A percentile compares a stretch with the other conserved stretches of the same genome.
Conservation (phyloP, 2,113 vertebrate species). For the Myrmophylax atrothorax region DNA sequence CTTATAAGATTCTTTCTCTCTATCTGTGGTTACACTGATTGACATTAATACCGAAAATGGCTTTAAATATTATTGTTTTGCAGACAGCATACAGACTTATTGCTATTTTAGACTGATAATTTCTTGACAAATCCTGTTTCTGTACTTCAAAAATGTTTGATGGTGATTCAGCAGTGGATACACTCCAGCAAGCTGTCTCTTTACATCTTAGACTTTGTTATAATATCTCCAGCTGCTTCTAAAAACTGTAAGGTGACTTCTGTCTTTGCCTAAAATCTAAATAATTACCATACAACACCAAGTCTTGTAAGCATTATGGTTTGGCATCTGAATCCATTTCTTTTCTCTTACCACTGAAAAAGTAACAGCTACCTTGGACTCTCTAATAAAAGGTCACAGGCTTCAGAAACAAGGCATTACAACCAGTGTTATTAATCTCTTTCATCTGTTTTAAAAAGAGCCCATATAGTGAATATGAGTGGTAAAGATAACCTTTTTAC, state of each 20-base stretch:
- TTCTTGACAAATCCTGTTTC: conserved; percentile 17
- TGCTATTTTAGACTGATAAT: neutral
- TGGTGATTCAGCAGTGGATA: neutral
- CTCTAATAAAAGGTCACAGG: neutral
- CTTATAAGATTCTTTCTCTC: neutral
- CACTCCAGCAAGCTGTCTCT: neutral
- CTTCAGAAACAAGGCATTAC: neutral
- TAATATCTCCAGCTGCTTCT: neutral
- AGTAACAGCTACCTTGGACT: neutral
- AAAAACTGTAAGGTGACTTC: neutral
- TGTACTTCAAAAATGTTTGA: neutral
- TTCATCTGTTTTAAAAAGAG: neutral
- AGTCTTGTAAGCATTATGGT: neutral
- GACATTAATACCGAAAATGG: conserved; percentile 10
- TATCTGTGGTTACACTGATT: neutral
- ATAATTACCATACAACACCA: neutral
- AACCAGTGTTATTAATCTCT: neutral
- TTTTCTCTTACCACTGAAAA: neutral
- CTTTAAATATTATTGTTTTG: neutral
- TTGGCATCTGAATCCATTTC: neutral
- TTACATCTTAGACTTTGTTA: neutral
- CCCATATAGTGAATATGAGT: neutral
- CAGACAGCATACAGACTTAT: neutral
- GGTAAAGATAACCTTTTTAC: neutral
- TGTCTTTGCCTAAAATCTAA: neutral